Evolutionary conservation across 2,113 vertebrate genomes (phyloP), one percentile per base, ranked within the genome.

Genomic region (Stigmatopora nigra): DNA sequence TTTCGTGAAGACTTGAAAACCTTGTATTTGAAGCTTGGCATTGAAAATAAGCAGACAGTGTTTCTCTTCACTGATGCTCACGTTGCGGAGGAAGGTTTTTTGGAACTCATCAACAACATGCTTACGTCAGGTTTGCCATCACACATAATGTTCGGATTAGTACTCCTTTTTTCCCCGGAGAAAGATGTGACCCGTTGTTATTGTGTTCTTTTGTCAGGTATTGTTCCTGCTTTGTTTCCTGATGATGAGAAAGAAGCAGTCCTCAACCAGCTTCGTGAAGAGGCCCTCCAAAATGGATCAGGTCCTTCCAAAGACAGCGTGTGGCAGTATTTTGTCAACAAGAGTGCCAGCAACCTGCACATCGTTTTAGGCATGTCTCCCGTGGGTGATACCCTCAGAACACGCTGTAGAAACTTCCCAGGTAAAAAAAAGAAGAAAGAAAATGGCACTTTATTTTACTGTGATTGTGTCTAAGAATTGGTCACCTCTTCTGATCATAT

Each of bases 31-130:
- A 94, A 92, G 65, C 89, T 99, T 22, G 96, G 95, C 10, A 83
- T 95, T 6, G 94, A 96, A 74, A 92, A 94, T 86, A 97, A 92
- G 79, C 81, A 77, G 60, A 88, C 76, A 1, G 92, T 97, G 52
- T 98, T 99, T 84, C 86, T 99, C 72, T 97, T 99, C 66, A 96
- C 94, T 0, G 97, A 98, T 3, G 91, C 89, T 0, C 94, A 98
- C 0, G 93, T 98, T 77, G 93, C 90, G 0, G 92, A 99, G 69
- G 97, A 99, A 82, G 92, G 95, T 49, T 99, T 99, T 74, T 84
- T 99, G 87, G 97, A 99, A 71, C 94, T 98, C 63, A 91, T 99
- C 79, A 99, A 99, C 84, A 98, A 97, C 85, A 97, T 99, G 94
- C 86, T 99, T 72, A 99, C 95, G 22, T 97, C 95, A 90, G 96